Evolutionary conservation across 2,797 vertebrate genomes (phyloP), one percentile per base, ranked within the genome.

Genomic region (Tamandua tetradactyla): DNA sequence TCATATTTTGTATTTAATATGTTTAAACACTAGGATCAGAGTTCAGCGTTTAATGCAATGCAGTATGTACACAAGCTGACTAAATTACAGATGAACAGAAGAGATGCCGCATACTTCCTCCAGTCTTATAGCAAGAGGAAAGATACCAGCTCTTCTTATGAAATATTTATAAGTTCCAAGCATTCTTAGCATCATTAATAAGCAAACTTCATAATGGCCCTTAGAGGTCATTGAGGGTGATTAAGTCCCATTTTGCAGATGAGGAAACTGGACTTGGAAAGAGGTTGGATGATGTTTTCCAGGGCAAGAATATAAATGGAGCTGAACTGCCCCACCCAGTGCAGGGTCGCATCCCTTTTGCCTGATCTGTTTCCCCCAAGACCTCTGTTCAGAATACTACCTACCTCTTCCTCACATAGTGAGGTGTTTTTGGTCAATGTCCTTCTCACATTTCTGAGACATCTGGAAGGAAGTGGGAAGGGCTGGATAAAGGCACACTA

Each of bases 91-190:
- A 97, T 79, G 94, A 98, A 90, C 94, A 96, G 94, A 95, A 97
- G 97, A 97, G 93, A 92, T 82, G 97, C 94, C 94, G 96, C 89
- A 93, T 94, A 96, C 2, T 97, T 97, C 47, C 64, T 98, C 92
- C 97, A 92, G 84, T 96, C 97, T 97, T 97, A 89, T 10, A 97
- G 97, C 87, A 74, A 96, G 95, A 97, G 95, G 93, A 98, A 96
- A 97, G 20, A 82, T 76, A 97, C 83, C 95, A 96, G 96, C 32
- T 92, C 82, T 87, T 93, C 95, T 95, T 88, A 66, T 35, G 93
- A 96, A 97, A 94, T 95, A 96, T 96, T 96, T 96, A 89, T 47
- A 97, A 87, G 84, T 95, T 95, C 94, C 94, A 91, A 91, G 89
- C 72, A 96, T 97, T 94, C 94, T 82, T 81, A 92, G 49, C 52